phyloP scores from a whole-genome alignment of 2,113 vertebrate species.

The Corapipo altera region DNA sequence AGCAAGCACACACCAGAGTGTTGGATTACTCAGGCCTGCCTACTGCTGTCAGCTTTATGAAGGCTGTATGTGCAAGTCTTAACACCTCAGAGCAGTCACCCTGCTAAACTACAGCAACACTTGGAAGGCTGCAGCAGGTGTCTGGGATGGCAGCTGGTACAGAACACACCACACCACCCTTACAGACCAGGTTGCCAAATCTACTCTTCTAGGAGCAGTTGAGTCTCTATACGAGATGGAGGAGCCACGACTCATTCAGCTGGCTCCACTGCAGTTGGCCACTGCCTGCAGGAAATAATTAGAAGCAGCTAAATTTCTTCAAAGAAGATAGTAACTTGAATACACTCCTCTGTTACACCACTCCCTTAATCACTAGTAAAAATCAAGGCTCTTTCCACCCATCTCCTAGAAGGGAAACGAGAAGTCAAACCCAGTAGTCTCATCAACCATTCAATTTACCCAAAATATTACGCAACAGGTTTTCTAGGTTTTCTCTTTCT shows the following conservation, averaged over 20 bases:
- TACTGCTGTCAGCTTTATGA: accelerated
- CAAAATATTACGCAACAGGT: conserved; percentile 11
- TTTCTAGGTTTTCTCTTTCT: conserved; percentile 62
- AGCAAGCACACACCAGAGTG: background rate
- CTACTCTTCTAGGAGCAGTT: accelerated
- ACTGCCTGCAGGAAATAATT: background rate
- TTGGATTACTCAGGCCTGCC: background rate
- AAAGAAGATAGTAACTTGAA: background rate
- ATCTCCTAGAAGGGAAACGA: background rate
- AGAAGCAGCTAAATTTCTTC: background rate
- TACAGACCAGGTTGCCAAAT: background rate
- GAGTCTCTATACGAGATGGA: background rate
- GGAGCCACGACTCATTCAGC: background rate
- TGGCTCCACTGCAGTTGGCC: background rate
- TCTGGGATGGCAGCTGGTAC: background rate
- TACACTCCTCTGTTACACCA: background rate
- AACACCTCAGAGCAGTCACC: background rate
- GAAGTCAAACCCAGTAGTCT: background rate
- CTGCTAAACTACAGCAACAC: background rate
- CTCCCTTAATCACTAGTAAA: conserved; percentile 4
- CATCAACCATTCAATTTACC: background rate
- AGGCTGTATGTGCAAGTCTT: background rate
- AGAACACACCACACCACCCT: accelerated
- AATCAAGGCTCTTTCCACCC: background rate
- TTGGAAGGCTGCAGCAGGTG: background rate